Evolutionary conservation across 35 echinoderm and acorn worm genomes (phyloP), one percentile per base, ranked within the genome.

Genomic region (Ophiothrix spiculata): DNA sequence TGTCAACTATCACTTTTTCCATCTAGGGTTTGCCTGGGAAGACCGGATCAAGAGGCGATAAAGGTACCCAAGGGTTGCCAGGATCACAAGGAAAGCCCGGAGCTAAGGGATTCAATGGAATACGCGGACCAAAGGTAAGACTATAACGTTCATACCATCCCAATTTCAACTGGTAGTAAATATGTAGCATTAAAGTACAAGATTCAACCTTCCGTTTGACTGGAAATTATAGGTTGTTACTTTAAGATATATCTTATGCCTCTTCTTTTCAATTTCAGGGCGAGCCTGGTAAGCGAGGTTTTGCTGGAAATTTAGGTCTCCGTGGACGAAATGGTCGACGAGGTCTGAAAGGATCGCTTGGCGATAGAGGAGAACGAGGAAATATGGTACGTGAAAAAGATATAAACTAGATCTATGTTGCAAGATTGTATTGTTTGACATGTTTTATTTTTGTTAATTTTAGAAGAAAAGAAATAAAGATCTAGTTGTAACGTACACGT

Each of bases 331-430:
- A 37, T 3, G 87, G 87, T 37, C 16, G 32, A 46, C 60, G 54
- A 39, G 87, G 87, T 10, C 1, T 60, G 0, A 42, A n/a, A 32
- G 80, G 80, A 82, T 82, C 80, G n/a, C 54, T 1, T 1, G 87
- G 87, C 15, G 87, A 89, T 32, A 69, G 80, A 13, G 87, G 87
- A 33, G 33, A 42, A 23, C 34, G 39, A 32, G 87, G 87, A 35
- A n/a, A 79, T 49, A 33, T 64, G 69, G 87, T 89, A 76, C 31
- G 84, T 49, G 42, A 49, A n/a, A n/a, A n/a, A n/a, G n/a, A n/a
- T n/a, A n/a, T n/a, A n/a, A n/a, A n/a, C n/a, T n/a, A n/a, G n/a
- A n/a, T n/a, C n/a, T n/a, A n/a, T n/a, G n/a, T n/a, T n/a, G n/a
- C n/a, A n/a, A n/a, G n/a, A n/a, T n/a, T n/a, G n/a, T n/a, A n/a